A percentile compares a stretch with the other conserved stretches of the same genome.
Conservation (phyloP, 2,888 invertebrate genomes). For the Bellardia pandia region DNA sequence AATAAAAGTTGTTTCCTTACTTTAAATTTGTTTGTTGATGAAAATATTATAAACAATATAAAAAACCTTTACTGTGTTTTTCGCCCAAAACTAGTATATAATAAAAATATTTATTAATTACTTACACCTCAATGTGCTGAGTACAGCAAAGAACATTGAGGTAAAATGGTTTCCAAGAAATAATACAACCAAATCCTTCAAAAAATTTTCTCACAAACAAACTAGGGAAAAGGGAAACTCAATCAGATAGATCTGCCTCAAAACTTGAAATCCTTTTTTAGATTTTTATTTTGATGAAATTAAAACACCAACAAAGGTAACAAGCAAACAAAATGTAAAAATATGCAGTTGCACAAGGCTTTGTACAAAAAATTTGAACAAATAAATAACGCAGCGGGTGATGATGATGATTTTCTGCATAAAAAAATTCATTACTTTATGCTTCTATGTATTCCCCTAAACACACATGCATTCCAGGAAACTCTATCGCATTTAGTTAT, state of each 20-base stretch:
- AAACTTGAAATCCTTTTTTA: too few species aligned
- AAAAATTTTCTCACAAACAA: not conserved
- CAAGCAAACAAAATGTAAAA: not conserved
- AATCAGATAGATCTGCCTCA: not conserved
- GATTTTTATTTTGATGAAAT: conserved; percentile 19
- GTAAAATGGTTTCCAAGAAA: too few species aligned
- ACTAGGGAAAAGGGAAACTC: not conserved
- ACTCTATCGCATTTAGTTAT: not conserved
- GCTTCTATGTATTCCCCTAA: not conserved
- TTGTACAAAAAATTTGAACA: not conserved
- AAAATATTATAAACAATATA: too few species aligned
- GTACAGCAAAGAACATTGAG: too few species aligned
- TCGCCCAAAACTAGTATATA: too few species aligned
- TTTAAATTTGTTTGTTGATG: too few species aligned
- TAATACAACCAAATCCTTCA: too few species aligned
- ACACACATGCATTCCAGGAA: not conserved
- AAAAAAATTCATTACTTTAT: conserved; percentile 1
- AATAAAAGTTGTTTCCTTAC: too few species aligned
- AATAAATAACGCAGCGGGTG: not conserved
- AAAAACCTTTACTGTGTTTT: too few species aligned
- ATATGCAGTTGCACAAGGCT: not conserved
- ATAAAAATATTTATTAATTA: not conserved
- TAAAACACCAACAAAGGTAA: not conserved
- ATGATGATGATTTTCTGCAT: not conserved
- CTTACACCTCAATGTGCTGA: not conserved